Evolutionary conservation across 1,140 invertebrate genomes (phyloP), one percentile per base, ranked within the genome.

Genomic region (Camponotus floridanus): DNA sequence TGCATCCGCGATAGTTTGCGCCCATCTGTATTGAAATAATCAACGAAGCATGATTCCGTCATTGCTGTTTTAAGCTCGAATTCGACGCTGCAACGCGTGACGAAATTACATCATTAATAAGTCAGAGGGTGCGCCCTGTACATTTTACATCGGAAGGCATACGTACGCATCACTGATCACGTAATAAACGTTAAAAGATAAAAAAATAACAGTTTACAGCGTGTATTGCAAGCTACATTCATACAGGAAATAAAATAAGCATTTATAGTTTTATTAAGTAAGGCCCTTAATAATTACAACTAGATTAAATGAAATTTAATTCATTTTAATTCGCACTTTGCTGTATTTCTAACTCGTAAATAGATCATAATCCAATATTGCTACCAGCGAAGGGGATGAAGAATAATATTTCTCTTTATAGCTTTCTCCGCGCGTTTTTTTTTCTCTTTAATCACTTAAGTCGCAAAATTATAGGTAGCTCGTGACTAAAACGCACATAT

Each of bases 21-120:
- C 36, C n/a, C 57, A 48, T 51, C 31, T 45, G 9, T 13, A 36
- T 51, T 76, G 6, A 36, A 83, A n/a, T 21, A 65, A 1, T 73
- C 61, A 48, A n/a, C 61, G 71, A 64, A 64, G 71, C 79, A 39
- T 36, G n/a, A 73, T 51, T 71, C 76, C 88, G 74, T 70, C 64
- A 65, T 81, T 88, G 39, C 71, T 76, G 33, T 11, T 45, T 84
- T 45, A 45, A 78, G 81, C 90, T 85, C 64, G 83, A 90, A 91
- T 90, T 85, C 74, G 81, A 57, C n/a, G 79, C 65, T 45, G 33
- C 83, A 57, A 42, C 76, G 85, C 89, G 85, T 90, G 86, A 90
- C 86, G 76, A 76, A 83, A 86, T 87, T 87, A 76, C 74, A 68
- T 78, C 81, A 83, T 61, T 68, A 79, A 85, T 85, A 91, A 68